Percentiles rank a stretch among this genome's conserved stretches.
Evolutionary conservation across 2,888 invertebrate species (phyloP).

Genomic region (Emesis russula): DNA sequence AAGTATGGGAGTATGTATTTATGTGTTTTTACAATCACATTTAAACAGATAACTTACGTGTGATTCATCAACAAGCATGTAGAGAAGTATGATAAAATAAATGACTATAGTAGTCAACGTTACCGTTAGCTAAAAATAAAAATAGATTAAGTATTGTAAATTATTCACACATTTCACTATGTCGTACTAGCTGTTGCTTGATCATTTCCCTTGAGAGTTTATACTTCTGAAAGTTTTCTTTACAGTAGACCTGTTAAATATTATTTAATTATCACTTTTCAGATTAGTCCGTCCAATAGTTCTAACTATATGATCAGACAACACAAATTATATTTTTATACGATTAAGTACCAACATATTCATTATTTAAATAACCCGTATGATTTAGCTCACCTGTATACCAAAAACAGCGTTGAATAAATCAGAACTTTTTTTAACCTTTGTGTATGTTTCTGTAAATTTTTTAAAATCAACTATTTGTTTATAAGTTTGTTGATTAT

Average conservation of each 20-base stretch:
- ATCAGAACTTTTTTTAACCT: neutral
- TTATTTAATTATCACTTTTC: no score
- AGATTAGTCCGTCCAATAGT: no score
- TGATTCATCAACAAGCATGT: constrained; percentile 1
- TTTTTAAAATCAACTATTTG: neutral
- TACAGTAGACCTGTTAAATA: no score
- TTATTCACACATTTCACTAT: no score
- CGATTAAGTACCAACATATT: no score
- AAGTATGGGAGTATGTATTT: neutral
- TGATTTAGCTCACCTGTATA: neutral
- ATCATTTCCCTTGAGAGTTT: no score
- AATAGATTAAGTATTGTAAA: neutral
- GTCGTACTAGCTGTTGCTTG: no score
- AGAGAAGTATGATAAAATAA: constrained; percentile 1
- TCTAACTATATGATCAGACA: no score
- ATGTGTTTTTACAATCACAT: neutral
- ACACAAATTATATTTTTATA: no score
- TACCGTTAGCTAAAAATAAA: constrained; percentile 2
- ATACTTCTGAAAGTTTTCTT: no score
- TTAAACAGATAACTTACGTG: neutral
- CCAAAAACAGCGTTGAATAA: neutral
- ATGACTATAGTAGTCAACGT: neutral
- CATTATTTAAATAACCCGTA: no score
- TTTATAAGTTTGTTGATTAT: neutral
- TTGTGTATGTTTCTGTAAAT: neutral